These are phyloP conservation scores for Scaptomyza flava DNA, from an alignment of 2,888 invertebrate genomes.

Conservation along the genomic window DNA sequence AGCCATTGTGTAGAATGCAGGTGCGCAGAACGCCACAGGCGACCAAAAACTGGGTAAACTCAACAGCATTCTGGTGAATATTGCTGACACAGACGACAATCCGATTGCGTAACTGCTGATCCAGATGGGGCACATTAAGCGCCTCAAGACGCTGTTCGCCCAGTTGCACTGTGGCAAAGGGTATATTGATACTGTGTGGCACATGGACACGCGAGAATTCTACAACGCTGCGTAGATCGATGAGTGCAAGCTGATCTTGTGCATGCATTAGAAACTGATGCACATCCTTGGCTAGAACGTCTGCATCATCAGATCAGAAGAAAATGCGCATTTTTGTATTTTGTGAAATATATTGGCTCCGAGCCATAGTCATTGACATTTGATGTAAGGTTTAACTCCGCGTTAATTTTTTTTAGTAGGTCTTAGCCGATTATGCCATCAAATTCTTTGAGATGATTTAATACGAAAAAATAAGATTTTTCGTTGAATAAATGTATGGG, in stretches of 20 bases:
- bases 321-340: constrained; percentile 10
- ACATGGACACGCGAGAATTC: constrained; percentile 91
- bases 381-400: too few relatives aligned
- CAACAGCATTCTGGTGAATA: constrained; percentile 90
- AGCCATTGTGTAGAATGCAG: constrained; percentile 94
- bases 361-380: too few relatives aligned
- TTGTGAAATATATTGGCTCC: too few relatives aligned
- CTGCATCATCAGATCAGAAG: too few relatives aligned
- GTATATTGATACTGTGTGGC: constrained; percentile 93
- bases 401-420: too few relatives aligned
- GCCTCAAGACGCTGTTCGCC: constrained; percentile 89
- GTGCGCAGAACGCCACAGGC: constrained; percentile 91
- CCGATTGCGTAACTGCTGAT: constrained; percentile 87
- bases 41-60: constrained; percentile 90
- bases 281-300: constrained; percentile 89
- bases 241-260: constrained; percentile 86
- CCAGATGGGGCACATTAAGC: constrained; percentile 87
- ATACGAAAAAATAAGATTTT: too few relatives aligned
- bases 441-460: too few relatives aligned
- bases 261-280: constrained; percentile 89
- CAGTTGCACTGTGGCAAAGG: constrained; percentile 91
- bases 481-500: too few relatives aligned
- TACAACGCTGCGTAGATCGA: constrained; percentile 87
- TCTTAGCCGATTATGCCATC: too few relatives aligned
- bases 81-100: constrained; percentile 92